Conservation (phyloP, 35 echinoderm and acorn worm genomes). For the Ophiothrix spiculata region DNA sequence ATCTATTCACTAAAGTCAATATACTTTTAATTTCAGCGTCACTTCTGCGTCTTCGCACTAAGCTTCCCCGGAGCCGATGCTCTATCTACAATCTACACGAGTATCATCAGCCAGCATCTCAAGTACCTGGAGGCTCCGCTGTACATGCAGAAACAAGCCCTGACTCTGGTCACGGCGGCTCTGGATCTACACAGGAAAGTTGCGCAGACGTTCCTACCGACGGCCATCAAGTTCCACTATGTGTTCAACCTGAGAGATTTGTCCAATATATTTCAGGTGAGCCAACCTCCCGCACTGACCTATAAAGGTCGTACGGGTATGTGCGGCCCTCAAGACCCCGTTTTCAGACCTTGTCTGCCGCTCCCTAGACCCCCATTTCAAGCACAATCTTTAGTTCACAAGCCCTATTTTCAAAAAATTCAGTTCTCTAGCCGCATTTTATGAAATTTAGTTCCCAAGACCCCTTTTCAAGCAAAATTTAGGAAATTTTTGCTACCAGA, state of each 20-base stretch:
- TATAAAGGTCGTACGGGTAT: neutral
- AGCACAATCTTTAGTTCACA: too few species aligned
- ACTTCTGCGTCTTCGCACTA: slow-evolving; percentile 94
- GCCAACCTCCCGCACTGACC: neutral
- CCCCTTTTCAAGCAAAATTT: too few species aligned
- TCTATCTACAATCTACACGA: slow-evolving; percentile 84
- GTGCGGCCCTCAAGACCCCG: too few species aligned
- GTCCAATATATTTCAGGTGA: slow-evolving; percentile 97
- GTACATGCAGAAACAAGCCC: slow-evolving; percentile 66
- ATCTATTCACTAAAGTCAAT: too few species aligned
- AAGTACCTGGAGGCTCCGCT: slow-evolving; percentile 10
- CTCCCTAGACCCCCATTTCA: too few species aligned
- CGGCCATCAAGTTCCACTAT: too few species aligned
- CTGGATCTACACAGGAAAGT: slow-evolving; percentile 96
- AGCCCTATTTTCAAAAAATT: too few species aligned
- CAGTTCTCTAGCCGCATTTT: neutral
- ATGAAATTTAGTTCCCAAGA: neutral
- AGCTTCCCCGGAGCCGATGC: slow-evolving; percentile 96
- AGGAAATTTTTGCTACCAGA: too few species aligned
- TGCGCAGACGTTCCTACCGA: slow-evolving; percentile 85
- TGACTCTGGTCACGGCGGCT: slow-evolving; percentile 63
- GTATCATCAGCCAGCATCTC: slow-evolving; percentile 86
- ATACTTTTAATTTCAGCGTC: too few species aligned
- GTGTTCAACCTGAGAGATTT: slow-evolving; percentile 96
- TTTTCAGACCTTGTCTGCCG: too few species aligned